Evolutionary conservation across 2,888 invertebrate genomes (phyloP).

Genomic region (Cactoblastis cactorum): DNA sequence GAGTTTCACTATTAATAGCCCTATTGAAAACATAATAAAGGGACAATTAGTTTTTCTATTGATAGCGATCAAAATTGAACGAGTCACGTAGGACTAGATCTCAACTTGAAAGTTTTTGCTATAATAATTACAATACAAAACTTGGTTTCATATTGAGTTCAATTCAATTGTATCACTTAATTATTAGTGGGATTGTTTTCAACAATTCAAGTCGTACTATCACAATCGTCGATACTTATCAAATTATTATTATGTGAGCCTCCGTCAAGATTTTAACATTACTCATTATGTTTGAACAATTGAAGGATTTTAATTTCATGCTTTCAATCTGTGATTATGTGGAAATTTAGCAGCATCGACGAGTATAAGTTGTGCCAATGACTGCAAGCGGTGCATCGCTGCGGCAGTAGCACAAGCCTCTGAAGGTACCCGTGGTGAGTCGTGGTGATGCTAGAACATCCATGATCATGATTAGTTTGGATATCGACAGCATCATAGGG

Average conservation of each 20-base stretch:
- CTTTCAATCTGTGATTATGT: not conserved
- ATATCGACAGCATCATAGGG: not conserved
- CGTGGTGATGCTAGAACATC: conserved; percentile 18
- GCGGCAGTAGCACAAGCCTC: conserved; percentile 57
- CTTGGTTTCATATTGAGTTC: not conserved
- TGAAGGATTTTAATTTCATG: not conserved
- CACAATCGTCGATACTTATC: not conserved
- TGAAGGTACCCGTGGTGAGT: conserved; percentile 65
- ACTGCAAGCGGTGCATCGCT: conserved; percentile 66
- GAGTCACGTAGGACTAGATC: not conserved
- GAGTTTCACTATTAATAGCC: conserved; percentile 14
- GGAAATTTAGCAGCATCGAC: conserved; percentile 47
- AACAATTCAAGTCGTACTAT: not conserved
- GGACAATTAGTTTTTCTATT: conserved; percentile 13
- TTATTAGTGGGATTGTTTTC: not conserved
- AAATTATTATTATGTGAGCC: conserved; percentile 20
- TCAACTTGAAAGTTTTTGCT: no score
- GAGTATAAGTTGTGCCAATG: conserved; percentile 36
- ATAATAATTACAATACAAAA: no score
- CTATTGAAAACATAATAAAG: conserved; percentile 3
- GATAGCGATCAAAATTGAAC: not conserved
- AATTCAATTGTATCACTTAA: not conserved
- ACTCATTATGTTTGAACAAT: not conserved
- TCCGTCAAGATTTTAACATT: conserved; percentile 18
- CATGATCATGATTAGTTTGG: not conserved